Evolutionary conservation across 92 coral and sea anemone species (phyloP), one percentile per base, ranked within the genome.

Genomic region (Metridium senile): DNA sequence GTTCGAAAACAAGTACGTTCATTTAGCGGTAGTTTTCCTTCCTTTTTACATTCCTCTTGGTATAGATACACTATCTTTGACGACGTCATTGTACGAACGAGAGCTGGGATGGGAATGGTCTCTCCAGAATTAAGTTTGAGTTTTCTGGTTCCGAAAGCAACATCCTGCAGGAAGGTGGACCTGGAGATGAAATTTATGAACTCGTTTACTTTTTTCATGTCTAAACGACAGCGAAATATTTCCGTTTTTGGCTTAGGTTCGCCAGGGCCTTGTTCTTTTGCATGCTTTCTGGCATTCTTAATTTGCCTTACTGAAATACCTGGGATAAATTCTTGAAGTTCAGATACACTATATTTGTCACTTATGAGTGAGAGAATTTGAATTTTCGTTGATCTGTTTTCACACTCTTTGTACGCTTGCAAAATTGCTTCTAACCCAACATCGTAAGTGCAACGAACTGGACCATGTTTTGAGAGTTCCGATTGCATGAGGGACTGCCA

Each of bases 231-330:
- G 47, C 87, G 78, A 66, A 75, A 61, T 31, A 75, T 68, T n/a
- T 20, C 27, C 23, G 68, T 53, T 49, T 68, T 68, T 75, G 56
- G 33, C 65, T 25, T 43, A 28, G 70, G 68, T 27, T 82, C 62
- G 35, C 77, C 74, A 26, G 59, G 83, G 3, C 88, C 88, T 29
- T 46, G 34, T 46, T 77, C 67, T 61, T 26, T 26, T 13, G 74
- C 89, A 66, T 84, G 89, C 49, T 78, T 72, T 66, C 81, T 53
- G 26, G 84, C 89, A 1, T 84, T 78, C 53, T 78, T 57, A 32
- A 84, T 78, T 70, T 78, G 84, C 59, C 89, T 66, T 34, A 56
- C n/a, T 22, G 85, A 79, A n/a, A 85, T 66, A 33, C 84, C 89
- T 33, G 89, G 89, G 33, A 85, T 33, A 45, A 79, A 51, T 64